Conservation (phyloP, 2,888 invertebrate genomes). For the Tenthredo scrophulariae region DNA sequence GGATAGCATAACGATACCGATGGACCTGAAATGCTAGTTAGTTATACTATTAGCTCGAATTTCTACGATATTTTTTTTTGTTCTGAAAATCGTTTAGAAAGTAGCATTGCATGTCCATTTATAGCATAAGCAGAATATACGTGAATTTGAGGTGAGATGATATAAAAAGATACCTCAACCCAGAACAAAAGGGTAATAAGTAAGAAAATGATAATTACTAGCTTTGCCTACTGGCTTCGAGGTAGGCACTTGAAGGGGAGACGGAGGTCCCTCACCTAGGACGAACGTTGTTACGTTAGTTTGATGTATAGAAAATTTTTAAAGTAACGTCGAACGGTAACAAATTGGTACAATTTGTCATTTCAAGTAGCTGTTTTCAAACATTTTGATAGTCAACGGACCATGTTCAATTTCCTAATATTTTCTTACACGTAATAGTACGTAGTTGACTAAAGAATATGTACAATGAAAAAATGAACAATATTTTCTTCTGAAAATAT, state of each 20-base stretch:
- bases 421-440: neutral
- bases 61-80: neutral
- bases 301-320: conserved; percentile 42
- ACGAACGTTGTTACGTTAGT: conserved; percentile 65
- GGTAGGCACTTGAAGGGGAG: conserved; percentile 72
- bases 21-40: conserved; percentile 49
- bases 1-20: neutral
- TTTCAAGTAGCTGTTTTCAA: neutral
- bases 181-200: conserved; percentile 54
- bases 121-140: conserved; percentile 30
- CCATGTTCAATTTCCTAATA: neutral
- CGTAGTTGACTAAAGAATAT: neutral
- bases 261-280: conserved; percentile 73
- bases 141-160: conserved; percentile 32
- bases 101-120: conserved; percentile 34
- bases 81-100: neutral
- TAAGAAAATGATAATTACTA: conserved; percentile 73
- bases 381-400: neutral
- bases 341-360: conserved; percentile 49
- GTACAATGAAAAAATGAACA: neutral
- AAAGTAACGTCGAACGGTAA: neutral
- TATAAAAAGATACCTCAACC: conserved; percentile 36
- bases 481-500: neutral
- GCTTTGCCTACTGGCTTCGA: conserved; percentile 71
- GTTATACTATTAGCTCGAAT: neutral